Evolutionary conservation across 1,140 invertebrate species (phyloP), one percentile per base, ranked within the genome.

Genomic region (Bombus balteatus): DNA sequence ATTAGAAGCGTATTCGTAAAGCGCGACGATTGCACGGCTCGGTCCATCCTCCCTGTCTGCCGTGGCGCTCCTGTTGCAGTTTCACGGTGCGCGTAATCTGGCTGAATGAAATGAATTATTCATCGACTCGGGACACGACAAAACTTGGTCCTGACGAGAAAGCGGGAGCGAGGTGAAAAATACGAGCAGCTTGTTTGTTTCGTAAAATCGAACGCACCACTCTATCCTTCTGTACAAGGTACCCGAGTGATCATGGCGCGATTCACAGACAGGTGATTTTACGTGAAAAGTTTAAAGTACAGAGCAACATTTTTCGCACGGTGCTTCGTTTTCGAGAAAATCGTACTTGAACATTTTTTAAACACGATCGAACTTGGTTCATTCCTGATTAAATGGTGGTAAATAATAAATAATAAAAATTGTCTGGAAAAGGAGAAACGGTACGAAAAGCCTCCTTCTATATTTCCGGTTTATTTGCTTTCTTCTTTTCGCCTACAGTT

Each of bases 31-130:
- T 78, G 76, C 76, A 34, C 39, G n/a, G 59, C 57, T 76, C 37
- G 77, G 62, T 53, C 59, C 28, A 65, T 65, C 76, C 77, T 25
- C 22, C 8, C 47, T 18, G n/a, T 68, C 62, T 47, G 41, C 32
- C 6, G 22, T 10, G 39, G 10, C 65, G 12, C 10, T 41, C 13
- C 18, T n/a, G 65, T 8, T n/a, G 37, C 76, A 75, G 34, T 32
- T 41, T 37, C 57, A 39, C 53, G 18, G 70, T 70, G 41, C 83
- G 80, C 79, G 86, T 91, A 88, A 93, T 92, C 90, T 87, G 81
- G 82, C 83, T 76, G 92, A 94, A 94, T 93, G 92, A 94, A 94
- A 94, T 94, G 93, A 94, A 94, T 94, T 91, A 94, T 94, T 94
- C 92, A 94, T 93, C 81, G 81, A 88, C 91, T 77, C 88, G 78